Evolutionary conservation across 2,888 invertebrate genomes (phyloP).

Genomic region (Chymomyza caudatula): DNA sequence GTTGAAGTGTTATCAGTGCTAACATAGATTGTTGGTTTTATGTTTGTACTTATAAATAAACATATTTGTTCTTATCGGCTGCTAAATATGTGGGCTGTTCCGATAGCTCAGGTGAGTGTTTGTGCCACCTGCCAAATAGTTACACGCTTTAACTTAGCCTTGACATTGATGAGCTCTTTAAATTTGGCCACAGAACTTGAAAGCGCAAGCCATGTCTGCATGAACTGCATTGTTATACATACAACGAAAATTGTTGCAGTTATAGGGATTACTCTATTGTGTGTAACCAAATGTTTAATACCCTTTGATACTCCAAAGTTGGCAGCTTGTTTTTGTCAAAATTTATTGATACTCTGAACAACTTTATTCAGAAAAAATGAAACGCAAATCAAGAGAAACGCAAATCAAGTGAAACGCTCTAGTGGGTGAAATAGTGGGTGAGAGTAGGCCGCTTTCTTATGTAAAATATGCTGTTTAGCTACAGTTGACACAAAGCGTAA

Average conservation of each 20-base stretch:
- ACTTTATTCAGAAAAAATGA: too few species aligned
- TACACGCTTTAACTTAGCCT: conserved; percentile 6
- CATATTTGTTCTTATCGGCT: background rate
- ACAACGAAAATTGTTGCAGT: background rate
- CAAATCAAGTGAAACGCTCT: too few species aligned
- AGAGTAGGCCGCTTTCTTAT: too few species aligned
- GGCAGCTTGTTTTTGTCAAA: background rate
- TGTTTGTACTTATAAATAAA: background rate
- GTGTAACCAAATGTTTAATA: background rate
- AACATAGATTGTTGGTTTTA: background rate
- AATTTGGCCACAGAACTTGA: background rate
- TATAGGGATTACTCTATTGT: background rate
- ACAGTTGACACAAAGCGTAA: too few species aligned
- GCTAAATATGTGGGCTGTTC: background rate
- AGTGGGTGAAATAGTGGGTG: too few species aligned
- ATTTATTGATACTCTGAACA: too few species aligned
- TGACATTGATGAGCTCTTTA: conserved; percentile 1
- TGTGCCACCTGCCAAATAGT: conserved; percentile 23
- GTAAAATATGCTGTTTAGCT: too few species aligned
- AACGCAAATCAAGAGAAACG: too few species aligned
- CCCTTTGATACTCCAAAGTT: background rate
- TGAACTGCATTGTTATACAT: background rate
- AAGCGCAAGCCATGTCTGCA: background rate
- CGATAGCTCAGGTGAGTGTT: conserved; percentile 3
- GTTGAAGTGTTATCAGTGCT: background rate